Base-by-base conservation (phyloP, 2,113 vertebrate species). In the Scatophagus argus region DNA sequence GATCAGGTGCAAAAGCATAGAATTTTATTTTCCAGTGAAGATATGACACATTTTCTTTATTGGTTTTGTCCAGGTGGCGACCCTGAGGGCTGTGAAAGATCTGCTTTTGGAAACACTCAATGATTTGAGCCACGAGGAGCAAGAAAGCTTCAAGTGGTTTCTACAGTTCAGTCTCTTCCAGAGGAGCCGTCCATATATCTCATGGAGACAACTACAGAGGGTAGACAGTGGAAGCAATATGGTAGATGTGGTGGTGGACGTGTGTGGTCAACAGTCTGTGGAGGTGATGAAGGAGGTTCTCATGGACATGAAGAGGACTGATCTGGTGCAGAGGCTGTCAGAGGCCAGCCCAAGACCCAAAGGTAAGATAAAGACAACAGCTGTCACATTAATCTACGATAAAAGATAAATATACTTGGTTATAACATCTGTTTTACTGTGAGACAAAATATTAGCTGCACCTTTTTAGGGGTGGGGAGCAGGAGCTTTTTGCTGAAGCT, bases 121-220 rank as follows among this genome's bases (percentile, higher is more conserved):
- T 0, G 7, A 19, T 29, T 43, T 77, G 27, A 36, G 13, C 25
- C 0, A 11, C 0, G 0, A 8, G 8, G 63, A 74, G 16, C 2
- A 14, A 0, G 0, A 13, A 8, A 31, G 3, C 4, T 80, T 76
- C 39, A n/a, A 9, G 32, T 55, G 21, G 31, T 21, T 62, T 4
- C 25, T 76, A 38, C 38, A 32, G 60, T 31, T 72, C 1, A 47
- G 12, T 6, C 14, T 1, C 13, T 58, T 69, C 34, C 17, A 83
- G 13, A 55, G 3, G 9, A 4, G 8, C 2, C 13, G 41, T 8
- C 25, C 49, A 21, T 0, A 6, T 8, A 8, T 23, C 21, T 5
- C 29, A 17, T 17, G 8, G 23, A 4, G 0, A 0, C 5, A 0
- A 21, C 44, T 61, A n/a, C 1, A 7, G 8, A 0, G 0, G 1